Conservation (phyloP, 2,797 vertebrate species). For the Hippoglossus hippoglossus region DNA sequence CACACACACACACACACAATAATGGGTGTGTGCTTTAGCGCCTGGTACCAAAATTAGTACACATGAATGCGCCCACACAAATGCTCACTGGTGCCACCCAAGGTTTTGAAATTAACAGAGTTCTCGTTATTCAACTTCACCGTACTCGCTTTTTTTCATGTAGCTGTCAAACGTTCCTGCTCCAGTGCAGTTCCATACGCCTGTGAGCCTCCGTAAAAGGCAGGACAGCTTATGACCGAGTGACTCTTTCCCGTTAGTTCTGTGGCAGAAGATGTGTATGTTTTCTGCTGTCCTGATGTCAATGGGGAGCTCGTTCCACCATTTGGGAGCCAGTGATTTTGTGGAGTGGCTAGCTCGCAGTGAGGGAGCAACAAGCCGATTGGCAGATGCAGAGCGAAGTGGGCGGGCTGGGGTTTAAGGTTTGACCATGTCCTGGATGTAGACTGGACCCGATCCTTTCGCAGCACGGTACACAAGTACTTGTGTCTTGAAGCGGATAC, state of each 20-base stretch:
- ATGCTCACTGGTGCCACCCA: constrained; percentile 13
- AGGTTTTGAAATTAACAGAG: constrained; percentile 13
- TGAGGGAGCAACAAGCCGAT: no score
- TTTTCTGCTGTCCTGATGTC: no score
- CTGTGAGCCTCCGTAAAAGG: not conserved
- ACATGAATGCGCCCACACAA: constrained; percentile 37
- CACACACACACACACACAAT: constrained; percentile 38
- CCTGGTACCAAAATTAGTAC: constrained; percentile 30
- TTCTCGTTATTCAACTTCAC: constrained; percentile 1
- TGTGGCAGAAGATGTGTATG: not conserved
- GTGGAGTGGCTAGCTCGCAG: no score
- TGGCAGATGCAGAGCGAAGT: no score
- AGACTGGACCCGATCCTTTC: no score
- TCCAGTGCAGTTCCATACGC: not conserved
- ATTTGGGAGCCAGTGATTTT: no score
- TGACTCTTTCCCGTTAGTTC: constrained; percentile 2
- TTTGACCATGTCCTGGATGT: no score
- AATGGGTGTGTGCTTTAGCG: constrained; percentile 28
- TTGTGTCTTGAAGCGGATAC: no score
- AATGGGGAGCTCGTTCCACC: no score
- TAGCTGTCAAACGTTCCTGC: constrained; percentile 6
- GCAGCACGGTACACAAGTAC: no score
- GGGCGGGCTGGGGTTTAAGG: no score
- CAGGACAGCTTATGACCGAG: not conserved
- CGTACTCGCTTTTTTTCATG: constrained; percentile 11